Evolutionary conservation across 1,140 invertebrate genomes (phyloP).

Genomic region (Drosophila ohnishii): DNA sequence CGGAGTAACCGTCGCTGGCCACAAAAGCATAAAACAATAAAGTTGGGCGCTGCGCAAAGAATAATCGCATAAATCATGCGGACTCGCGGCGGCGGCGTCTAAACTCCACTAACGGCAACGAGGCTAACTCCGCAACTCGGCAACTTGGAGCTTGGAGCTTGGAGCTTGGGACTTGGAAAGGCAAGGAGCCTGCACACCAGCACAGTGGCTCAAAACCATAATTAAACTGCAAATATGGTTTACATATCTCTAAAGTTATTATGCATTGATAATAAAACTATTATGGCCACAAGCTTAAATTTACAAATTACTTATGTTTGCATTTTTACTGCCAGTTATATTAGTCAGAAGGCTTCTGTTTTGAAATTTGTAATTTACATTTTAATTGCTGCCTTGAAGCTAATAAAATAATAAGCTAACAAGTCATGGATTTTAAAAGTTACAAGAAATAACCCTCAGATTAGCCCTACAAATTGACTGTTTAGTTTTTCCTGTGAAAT

Average conservation of each 20-base stretch:
- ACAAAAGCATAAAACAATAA: constrained; percentile 81
- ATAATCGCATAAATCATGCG: constrained; percentile 81
- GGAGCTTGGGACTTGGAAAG: constrained; percentile 8
- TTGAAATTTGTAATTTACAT: background rate
- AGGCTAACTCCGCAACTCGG: constrained; percentile 21
- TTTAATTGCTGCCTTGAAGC: background rate
- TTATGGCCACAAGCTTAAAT: background rate
- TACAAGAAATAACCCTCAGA: background rate
- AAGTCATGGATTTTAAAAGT: no score
- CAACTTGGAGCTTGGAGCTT: constrained; percentile 15
- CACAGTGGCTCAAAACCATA: constrained; percentile 24
- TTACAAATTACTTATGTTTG: background rate
- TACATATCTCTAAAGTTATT: constrained; percentile 5
- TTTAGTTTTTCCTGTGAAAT: no score
- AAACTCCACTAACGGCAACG: constrained; percentile 68
- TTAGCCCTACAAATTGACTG: no score
- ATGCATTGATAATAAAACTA: constrained; percentile 2
- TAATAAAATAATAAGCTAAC: no score
- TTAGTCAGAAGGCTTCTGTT: background rate
- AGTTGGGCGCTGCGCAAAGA: constrained; percentile 76
- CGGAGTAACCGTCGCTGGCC: constrained; percentile 43
- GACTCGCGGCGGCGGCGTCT: constrained; percentile 69
- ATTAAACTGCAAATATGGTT: constrained; percentile 4
- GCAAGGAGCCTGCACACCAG: background rate
- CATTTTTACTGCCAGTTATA: constrained; percentile 1